These are phyloP conservation scores for Larimichthys polyactis DNA, from an alignment of 2,113 vertebrate genomes.

Conservation along the genomic window DNA sequence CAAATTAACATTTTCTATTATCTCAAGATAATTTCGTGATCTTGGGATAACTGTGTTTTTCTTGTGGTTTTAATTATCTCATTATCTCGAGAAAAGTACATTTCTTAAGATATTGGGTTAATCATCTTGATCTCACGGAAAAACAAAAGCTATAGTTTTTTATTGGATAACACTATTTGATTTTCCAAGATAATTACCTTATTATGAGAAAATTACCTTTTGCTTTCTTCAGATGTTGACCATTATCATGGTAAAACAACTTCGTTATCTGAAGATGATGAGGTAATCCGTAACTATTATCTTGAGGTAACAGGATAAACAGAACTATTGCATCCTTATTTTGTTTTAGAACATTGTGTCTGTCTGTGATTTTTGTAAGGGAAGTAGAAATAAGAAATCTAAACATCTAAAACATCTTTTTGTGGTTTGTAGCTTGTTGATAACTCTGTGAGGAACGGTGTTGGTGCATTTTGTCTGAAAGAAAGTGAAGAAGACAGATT, in stretches of 20 bases:
- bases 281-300: not conserved
- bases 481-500: slow-evolving; percentile 31
- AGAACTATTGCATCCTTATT: not conserved
- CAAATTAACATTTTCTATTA: not conserved
- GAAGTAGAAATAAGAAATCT: not conserved
- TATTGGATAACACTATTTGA: not conserved
- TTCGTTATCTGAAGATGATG: not conserved
- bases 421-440: not conserved
- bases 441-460: not conserved
- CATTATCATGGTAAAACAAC: not conserved
- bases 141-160: not conserved
- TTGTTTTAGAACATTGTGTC: not conserved
- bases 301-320: not conserved
- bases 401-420: not conserved
- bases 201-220: not conserved
- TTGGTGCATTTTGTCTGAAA: not conserved
- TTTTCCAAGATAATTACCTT: not conserved
- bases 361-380: not conserved
- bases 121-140: not conserved
- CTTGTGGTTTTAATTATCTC: not conserved
- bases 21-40: not conserved
- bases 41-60: not conserved
- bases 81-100: not conserved
- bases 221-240: not conserved
- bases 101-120: not conserved